Conservation (phyloP, 2,888 invertebrate species). For the Noctuana brunneofusca region DNA sequence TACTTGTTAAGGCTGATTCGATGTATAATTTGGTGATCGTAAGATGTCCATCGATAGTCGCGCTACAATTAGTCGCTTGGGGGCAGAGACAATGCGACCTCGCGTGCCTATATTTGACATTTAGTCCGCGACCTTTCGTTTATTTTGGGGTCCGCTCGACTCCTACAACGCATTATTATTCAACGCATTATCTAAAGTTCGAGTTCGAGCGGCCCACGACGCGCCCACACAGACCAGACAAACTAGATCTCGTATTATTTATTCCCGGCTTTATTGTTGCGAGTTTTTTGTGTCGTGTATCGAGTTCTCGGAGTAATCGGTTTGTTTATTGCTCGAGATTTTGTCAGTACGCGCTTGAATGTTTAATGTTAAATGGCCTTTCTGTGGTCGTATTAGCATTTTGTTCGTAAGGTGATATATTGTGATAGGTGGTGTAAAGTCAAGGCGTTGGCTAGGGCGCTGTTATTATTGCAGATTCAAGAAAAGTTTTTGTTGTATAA, state of each 20-base stretch:
- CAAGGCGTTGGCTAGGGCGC: too few relatives aligned
- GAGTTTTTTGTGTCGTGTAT: constrained; percentile 46
- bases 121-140: constrained; percentile 74
- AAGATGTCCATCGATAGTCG: constrained; percentile 41
- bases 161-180: constrained; percentile 65
- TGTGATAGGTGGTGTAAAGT: too few relatives aligned
- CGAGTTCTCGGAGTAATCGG: constrained; percentile 46
- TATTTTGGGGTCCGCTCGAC: constrained; percentile 66
- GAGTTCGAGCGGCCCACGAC: constrained; percentile 46
- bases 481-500: too few relatives aligned
- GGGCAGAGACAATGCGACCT: constrained; percentile 61
- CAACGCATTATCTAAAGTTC: constrained; percentile 51
- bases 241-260: constrained; percentile 72
- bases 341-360: constrained; percentile 36
- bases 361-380: constrained; percentile 31
- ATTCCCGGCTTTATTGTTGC: constrained; percentile 56
- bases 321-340: constrained; percentile 45
- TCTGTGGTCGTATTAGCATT: constrained; percentile 22
- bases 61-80: constrained; percentile 47
- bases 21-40: constrained; percentile 39
- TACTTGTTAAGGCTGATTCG: constrained; percentile 15
- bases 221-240: constrained; percentile 61
- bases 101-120: constrained; percentile 66
- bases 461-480: too few relatives aligned
- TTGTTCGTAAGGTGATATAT: neutral